Conservation (phyloP, 2,113 vertebrate species). For the Buteo buteo region DNA sequence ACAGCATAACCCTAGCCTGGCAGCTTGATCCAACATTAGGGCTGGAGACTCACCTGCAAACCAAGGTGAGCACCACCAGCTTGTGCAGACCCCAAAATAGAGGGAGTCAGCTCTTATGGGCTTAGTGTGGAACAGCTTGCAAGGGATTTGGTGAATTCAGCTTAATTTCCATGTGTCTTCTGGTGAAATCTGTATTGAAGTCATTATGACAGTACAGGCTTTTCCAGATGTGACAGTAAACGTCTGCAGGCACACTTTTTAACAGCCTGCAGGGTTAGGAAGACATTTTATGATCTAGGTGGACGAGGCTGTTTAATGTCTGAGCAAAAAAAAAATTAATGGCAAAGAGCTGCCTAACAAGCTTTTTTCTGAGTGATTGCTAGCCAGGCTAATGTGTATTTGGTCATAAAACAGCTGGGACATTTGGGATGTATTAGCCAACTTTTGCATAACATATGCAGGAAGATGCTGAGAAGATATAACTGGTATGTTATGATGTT, state of each 20-base stretch:
- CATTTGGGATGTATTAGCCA: slow-evolving; percentile 7
- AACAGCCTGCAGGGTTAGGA: neutral
- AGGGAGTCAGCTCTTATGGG: neutral
- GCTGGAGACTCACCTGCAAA: neutral
- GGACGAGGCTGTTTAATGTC: slow-evolving; percentile 12
- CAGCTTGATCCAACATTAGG: neutral
- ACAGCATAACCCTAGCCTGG: neutral
- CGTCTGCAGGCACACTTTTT: slow-evolving; percentile 5
- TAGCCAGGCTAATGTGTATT: slow-evolving; percentile 4
- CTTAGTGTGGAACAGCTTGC: neutral
- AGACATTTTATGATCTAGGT: slow-evolving; percentile 28
- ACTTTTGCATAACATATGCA: neutral
- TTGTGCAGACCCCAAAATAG: neutral
- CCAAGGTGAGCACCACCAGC: neutral
- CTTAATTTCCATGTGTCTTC: neutral
- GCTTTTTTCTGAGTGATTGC: slow-evolving; percentile 8
- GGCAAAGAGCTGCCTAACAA: neutral
- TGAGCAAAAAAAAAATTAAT: neutral
- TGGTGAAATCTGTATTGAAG: neutral
- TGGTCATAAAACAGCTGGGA: slow-evolving; percentile 13
- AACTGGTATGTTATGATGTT: neutral
- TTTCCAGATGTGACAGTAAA: slow-evolving; percentile 35
- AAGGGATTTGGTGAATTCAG: neutral
- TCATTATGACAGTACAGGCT: neutral
- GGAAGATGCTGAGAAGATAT: neutral